These are phyloP conservation scores for Trypoxylon attenuatum DNA, from an alignment of 2,888 invertebrate species.

Conservation along the genomic window DNA sequence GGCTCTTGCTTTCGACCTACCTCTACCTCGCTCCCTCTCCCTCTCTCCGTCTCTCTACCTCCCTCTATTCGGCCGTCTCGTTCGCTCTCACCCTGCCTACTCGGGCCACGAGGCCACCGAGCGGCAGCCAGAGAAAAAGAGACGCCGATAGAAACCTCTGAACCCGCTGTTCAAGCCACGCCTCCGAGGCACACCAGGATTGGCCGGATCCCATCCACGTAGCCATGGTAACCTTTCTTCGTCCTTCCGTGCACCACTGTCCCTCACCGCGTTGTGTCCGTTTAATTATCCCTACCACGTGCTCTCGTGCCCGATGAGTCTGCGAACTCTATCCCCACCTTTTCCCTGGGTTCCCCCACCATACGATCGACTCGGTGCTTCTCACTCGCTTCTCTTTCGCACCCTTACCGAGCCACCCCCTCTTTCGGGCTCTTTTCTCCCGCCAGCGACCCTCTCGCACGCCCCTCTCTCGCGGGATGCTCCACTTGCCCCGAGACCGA, in stretches of 20 bases:
- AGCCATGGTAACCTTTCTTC: slow-evolving; percentile 75
- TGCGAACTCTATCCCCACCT: slow-evolving; percentile 25
- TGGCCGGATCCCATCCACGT: slow-evolving; percentile 77
- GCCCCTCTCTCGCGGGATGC: slow-evolving; percentile 38
- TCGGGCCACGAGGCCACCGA: slow-evolving; percentile 1
- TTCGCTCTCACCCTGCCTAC: background rate
- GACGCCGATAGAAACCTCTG: slow-evolving; percentile 31
- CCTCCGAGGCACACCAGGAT: slow-evolving; percentile 75
- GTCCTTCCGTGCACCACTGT: slow-evolving; percentile 58
- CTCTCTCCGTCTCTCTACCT: slow-evolving; percentile 20
- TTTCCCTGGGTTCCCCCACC: slow-evolving; percentile 20
- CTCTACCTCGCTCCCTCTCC: slow-evolving; percentile 30
- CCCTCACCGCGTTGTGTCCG: slow-evolving; percentile 57
- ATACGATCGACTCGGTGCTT: slow-evolving; percentile 9
- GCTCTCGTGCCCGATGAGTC: slow-evolving; percentile 15
- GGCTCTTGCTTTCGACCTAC: slow-evolving; percentile 59
- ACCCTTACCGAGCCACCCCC: slow-evolving; percentile 22
- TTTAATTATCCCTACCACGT: slow-evolving; percentile 68
- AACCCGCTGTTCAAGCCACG: slow-evolving; percentile 71
- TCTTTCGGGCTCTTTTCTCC: slow-evolving; percentile 8
- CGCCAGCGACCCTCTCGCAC: slow-evolving; percentile 34
- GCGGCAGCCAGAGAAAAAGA: slow-evolving; percentile 22
- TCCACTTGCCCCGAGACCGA: background rate
- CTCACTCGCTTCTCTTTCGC: slow-evolving; percentile 31
- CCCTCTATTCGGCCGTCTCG: background rate